These are phyloP conservation scores for Cactoblastis cactorum DNA, from an alignment of 2,888 invertebrate genomes.

Conservation along the genomic window DNA sequence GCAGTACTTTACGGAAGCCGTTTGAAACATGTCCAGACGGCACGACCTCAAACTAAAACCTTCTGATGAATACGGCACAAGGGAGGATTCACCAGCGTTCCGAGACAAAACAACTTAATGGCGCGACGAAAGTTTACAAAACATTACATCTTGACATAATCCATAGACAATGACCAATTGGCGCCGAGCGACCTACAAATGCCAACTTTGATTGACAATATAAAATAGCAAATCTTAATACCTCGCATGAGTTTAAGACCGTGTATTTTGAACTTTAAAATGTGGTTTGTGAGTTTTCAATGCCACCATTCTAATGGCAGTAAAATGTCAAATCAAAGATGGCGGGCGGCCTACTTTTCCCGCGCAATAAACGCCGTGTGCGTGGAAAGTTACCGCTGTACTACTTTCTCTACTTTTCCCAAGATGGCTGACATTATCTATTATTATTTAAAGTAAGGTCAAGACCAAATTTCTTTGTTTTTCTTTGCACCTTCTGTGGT, in stretches of 20 bases:
- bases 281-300: slow-evolving; percentile 12
- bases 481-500: slow-evolving; percentile 19
- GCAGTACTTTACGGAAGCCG: slow-evolving; percentile 38
- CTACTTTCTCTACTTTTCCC: slow-evolving; percentile 79
- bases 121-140: slow-evolving; percentile 51
- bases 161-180: slow-evolving; percentile 51
- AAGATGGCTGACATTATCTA: slow-evolving; percentile 66
- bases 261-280: slow-evolving; percentile 13
- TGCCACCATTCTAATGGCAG: slow-evolving; percentile 34
- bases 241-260: not conserved
- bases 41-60: slow-evolving; percentile 38
- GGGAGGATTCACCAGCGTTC: slow-evolving; percentile 23
- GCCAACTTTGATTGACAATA: slow-evolving; percentile 24
- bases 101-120: slow-evolving; percentile 50
- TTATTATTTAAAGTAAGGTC: slow-evolving; percentile 61
- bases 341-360: slow-evolving; percentile 74
- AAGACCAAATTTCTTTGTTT: slow-evolving; percentile 43
- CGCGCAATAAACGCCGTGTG: slow-evolving; percentile 63
- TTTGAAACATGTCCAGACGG: slow-evolving; percentile 52
- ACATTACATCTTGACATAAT: slow-evolving; percentile 56
- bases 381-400: slow-evolving; percentile 77
- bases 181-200: slow-evolving; percentile 49
- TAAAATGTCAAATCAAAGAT: slow-evolving; percentile 67
- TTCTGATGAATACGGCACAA: slow-evolving; percentile 34
- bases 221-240: slow-evolving; percentile 4